A percentile compares a stretch with the other conserved stretches of the same genome.
Evolutionary conservation across 2,797 vertebrate species (phyloP).

Genomic region (Antrozous pallidus): DNA sequence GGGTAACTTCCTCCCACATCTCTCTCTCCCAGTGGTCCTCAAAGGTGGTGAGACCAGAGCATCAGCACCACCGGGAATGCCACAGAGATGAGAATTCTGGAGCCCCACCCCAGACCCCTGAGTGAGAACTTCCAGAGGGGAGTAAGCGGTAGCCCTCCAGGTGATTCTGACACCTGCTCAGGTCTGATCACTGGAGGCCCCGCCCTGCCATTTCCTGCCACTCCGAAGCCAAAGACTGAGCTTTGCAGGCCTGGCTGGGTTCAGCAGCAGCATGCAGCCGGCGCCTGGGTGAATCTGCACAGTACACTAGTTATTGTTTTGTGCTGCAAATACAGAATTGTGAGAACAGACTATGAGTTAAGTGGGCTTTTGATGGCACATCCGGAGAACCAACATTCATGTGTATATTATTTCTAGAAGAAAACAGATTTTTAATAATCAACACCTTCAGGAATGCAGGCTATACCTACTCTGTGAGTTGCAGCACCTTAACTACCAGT

Average conservation of each 20-base stretch:
- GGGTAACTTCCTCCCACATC: not conserved
- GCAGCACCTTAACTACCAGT: rapidly evolving
- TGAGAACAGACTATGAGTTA: not conserved
- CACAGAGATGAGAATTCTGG: not conserved
- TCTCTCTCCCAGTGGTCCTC: not conserved
- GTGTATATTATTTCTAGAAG: not conserved
- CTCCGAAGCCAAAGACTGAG: not conserved
- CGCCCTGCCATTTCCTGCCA: not conserved
- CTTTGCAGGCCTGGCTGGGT: no score
- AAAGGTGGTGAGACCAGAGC: not conserved
- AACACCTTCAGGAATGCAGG: not conserved
- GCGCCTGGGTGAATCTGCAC: rapidly evolving
- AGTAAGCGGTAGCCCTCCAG: not conserved
- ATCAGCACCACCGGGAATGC: not conserved
- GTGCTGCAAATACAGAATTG: not conserved
- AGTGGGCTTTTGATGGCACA: not conserved
- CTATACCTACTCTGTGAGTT: not conserved
- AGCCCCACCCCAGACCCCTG: not conserved
- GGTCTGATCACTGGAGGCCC: not conserved
- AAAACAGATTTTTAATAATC: not conserved
- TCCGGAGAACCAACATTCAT: not conserved
- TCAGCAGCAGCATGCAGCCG: not conserved
- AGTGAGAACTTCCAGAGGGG: not conserved
- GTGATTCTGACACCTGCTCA: rapidly evolving
- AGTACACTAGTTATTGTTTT: not conserved